phyloP scores from a whole-genome alignment of 2,113 vertebrate species.

The Rostratula benghalensis region DNA sequence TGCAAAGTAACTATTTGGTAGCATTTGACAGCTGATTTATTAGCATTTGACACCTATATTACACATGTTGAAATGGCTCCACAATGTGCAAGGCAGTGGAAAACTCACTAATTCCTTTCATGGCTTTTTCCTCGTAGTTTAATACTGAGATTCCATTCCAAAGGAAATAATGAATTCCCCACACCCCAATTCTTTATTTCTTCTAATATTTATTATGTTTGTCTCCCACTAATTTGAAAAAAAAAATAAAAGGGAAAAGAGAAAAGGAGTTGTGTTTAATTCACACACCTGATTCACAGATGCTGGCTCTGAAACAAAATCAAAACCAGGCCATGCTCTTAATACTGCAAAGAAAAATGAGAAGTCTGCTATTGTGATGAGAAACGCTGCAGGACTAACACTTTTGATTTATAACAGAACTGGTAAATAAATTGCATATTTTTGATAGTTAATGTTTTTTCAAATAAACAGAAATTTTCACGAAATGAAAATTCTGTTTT shows the following conservation, averaged over 20 bases:
- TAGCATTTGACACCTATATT: constrained; percentile 41
- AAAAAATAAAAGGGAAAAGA: neutral
- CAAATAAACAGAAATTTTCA: neutral
- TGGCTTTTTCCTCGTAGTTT: neutral
- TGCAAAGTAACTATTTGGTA: constrained; percentile 29
- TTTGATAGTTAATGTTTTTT: neutral
- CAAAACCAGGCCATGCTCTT: neutral
- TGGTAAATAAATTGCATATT: neutral
- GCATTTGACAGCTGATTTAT: constrained; percentile 58
- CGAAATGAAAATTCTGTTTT: neutral
- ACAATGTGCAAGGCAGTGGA: constrained; percentile 24
- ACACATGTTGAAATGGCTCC: constrained; percentile 25
- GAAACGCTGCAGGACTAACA: neutral
- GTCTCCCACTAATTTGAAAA: neutral
- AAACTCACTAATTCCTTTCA: constrained; percentile 11
- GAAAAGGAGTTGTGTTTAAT: neutral
- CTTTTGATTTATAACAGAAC: neutral
- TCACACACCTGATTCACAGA: neutral
- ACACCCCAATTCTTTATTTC: neutral
- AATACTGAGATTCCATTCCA: neutral
- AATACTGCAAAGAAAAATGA: neutral
- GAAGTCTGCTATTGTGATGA: neutral
- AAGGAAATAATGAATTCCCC: neutral
- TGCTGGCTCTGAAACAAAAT: neutral
- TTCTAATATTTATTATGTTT: neutral